Evolutionary conservation across 2,888 invertebrate genomes (phyloP).

Genomic region (Ashinkailepas kermadecensis): DNA sequence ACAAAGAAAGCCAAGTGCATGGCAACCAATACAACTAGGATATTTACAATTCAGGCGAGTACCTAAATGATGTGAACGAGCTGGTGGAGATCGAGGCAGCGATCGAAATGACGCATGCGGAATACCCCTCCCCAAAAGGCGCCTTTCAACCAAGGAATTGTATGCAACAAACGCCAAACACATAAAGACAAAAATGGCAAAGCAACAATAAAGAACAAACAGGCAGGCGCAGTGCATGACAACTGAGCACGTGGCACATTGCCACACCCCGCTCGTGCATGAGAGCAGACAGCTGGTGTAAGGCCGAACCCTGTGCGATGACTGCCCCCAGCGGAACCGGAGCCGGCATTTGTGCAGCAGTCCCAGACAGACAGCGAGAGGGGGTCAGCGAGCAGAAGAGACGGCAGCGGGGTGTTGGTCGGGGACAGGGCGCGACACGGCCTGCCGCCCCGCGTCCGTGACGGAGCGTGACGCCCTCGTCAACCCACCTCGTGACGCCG

Average conservation of each 20-base stretch:
- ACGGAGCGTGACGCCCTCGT: too few species aligned
- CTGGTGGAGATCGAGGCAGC: too few species aligned
- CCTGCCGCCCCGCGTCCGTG: too few species aligned
- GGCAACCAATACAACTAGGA: background rate
- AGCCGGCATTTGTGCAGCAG: background rate
- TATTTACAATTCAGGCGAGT: background rate
- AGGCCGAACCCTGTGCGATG: too few species aligned
- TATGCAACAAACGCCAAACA: background rate
- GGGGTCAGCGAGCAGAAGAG: background rate
- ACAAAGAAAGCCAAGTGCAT: background rate
- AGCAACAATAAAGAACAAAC: background rate
- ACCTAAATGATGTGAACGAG: too few species aligned
- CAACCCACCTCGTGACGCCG: too few species aligned
- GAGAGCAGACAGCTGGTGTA: too few species aligned
- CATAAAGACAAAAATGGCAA: background rate
- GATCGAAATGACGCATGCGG: too few species aligned
- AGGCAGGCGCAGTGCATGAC: background rate
- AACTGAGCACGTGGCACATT: too few species aligned
- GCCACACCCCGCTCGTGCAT: too few species aligned
- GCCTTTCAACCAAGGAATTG: too few species aligned
- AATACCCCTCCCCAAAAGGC: too few species aligned
- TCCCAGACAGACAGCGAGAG: background rate
- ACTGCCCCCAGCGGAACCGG: background rate
- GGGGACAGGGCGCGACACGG: background rate
- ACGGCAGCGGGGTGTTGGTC: background rate